Evolutionary conservation across 2,797 vertebrate genomes (phyloP).

Genomic region (Sebastes wilsoni): DNA sequence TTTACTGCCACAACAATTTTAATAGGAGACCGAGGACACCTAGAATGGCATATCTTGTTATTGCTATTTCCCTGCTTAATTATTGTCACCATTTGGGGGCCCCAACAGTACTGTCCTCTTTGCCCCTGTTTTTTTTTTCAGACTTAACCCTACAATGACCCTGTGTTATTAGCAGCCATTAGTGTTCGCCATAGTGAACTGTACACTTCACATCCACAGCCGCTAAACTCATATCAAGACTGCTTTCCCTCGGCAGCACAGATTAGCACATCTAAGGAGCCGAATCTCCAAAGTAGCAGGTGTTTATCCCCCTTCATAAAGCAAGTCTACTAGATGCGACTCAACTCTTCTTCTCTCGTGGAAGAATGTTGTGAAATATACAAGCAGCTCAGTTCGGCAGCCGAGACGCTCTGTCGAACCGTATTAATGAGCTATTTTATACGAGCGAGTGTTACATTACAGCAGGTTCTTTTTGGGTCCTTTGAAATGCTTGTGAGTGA

Average conservation of each 20-base stretch:
- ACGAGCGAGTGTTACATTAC: not conserved
- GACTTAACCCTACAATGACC: constrained; percentile 15
- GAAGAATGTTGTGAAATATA: not conserved
- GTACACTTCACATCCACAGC: constrained; percentile 9
- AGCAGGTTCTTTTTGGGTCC: not conserved
- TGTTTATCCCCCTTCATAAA: constrained; percentile 38
- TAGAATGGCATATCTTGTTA: constrained; percentile 20
- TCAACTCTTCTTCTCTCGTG: not conserved
- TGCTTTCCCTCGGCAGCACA: constrained; percentile 10
- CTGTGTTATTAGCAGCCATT: constrained; percentile 46
- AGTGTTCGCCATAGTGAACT: constrained; percentile 11
- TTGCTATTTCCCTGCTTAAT: constrained; percentile 44
- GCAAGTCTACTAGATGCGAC: constrained; percentile 8
- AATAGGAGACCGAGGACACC: constrained; percentile 36
- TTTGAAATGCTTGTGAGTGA: constrained; percentile 1
- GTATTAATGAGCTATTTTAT: not conserved
- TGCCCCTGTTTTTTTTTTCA: not conserved
- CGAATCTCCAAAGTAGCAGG: constrained; percentile 30
- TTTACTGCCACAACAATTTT: constrained; percentile 44
- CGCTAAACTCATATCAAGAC: constrained; percentile 27
- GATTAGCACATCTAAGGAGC: constrained; percentile 44
- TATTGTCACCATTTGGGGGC: constrained; percentile 27
- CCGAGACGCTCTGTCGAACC: not conserved
- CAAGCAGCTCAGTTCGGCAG: not conserved
- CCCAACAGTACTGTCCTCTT: not conserved